Evolutionary conservation across 1,140 invertebrate genomes (phyloP), one percentile per base, ranked within the genome.

Genomic region (Trachymyrmex septentrionalis): DNA sequence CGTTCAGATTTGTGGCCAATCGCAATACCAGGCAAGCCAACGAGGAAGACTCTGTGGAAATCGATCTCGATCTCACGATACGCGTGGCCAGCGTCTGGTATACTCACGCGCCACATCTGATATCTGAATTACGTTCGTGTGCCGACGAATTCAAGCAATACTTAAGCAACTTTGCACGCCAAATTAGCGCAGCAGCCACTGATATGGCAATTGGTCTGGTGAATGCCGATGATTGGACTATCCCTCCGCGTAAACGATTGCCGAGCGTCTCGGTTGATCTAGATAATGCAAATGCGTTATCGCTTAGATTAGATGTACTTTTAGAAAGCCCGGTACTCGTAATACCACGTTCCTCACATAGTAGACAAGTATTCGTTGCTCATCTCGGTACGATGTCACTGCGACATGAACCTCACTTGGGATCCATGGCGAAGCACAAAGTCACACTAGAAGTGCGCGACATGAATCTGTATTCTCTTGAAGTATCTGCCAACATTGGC

Each of bases 131-230:
- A 34, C 96, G 97, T 87, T 97, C 97, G 1, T 99, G 98, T 27
- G 94, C 93, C 3, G 93, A 95, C 24, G 97, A 97, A 89, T 97
- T 97, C 88, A 96, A 97, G 87, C 96, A 96, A 57, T 97, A 97
- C 91, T 94, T 96, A 86, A 96, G 97, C 44, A 97, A 98, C 90
- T 96, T 99, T 72, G 97, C 97, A 5, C 96, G 96, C 55, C 98
- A 98, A 27, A 98, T 99, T 86, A 97, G 97, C 91, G 97, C 97
- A 72, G 98, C 98, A 59, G 99, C 99, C 16, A 98, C 98, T 0
- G 98, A 99, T 95, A 98, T 99, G 96, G 99, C 99, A 16, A 97
- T 98, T 75, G 98, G 98, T 34, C 96, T 99, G 64, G 98, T 99
- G 0, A 97, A 98, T 85, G 96, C 97, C 0, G 95, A 95, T 0